These are phyloP conservation scores for Falco columbarius DNA, from an alignment of 2,797 vertebrate genomes.

Conservation along the genomic window DNA sequence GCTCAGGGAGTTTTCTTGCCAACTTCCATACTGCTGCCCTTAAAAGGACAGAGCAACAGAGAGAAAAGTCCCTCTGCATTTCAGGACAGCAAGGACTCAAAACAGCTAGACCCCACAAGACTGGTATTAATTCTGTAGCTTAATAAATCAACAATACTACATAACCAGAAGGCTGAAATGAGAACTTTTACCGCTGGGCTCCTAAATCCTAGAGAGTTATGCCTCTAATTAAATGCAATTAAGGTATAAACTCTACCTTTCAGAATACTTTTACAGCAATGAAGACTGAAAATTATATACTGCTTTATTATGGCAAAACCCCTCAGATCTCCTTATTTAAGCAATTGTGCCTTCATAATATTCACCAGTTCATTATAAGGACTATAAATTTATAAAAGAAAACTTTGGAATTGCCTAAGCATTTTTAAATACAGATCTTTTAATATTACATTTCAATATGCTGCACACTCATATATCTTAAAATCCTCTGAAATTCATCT, in stretches of 20 bases:
- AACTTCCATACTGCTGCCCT: constrained; percentile 57
- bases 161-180: neutral
- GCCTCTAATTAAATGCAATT: neutral
- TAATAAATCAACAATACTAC: constrained; percentile 36
- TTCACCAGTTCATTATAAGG: neutral
- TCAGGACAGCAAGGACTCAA: constrained; percentile 40
- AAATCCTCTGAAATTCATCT: neutral
- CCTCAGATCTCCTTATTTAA: neutral
- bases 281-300: neutral
- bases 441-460: neutral
- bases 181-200: neutral
- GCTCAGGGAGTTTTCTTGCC: constrained; percentile 48
- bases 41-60: constrained; percentile 59
- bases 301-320: neutral
- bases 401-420: neutral
- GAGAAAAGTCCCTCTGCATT: constrained; percentile 41
- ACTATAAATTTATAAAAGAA: neutral
- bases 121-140: constrained; percentile 15
- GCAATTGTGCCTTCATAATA: neutral
- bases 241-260: neutral
- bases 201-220: neutral
- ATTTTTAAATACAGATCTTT: neutral
- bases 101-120: constrained; percentile 37
- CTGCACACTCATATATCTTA: neutral
- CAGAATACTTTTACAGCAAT: neutral